Evolutionary conservation across 2,113 vertebrate species (phyloP).

Genomic region (Orcinus orca): DNA sequence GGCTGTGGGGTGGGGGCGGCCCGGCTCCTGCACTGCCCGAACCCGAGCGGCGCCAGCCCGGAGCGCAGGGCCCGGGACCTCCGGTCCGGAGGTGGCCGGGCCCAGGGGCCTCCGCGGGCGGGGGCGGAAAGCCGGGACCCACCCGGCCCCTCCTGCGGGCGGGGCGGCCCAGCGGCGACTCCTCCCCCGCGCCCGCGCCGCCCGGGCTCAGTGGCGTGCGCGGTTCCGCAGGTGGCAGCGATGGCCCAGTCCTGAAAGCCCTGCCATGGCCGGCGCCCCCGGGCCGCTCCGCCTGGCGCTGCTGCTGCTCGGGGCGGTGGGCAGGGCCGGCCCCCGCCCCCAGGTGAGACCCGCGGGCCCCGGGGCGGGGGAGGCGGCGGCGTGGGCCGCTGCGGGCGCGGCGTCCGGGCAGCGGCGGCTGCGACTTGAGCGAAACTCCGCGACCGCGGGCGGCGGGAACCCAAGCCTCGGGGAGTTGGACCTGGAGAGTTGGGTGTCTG

Average conservation of each 20-base stretch:
- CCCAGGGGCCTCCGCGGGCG: accelerated
- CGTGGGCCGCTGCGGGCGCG: background rate
- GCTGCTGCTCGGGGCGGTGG: slow-evolving; percentile 73
- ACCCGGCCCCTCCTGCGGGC: slow-evolving; percentile 31
- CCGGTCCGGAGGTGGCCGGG: accelerated
- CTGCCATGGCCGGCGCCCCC: slow-evolving; percentile 64
- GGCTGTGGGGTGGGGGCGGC: background rate
- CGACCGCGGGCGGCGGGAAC: background rate
- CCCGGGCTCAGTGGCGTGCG: slow-evolving; percentile 35
- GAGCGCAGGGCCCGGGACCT: background rate
- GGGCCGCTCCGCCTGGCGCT: slow-evolving; percentile 70
- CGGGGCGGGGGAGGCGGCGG: background rate
- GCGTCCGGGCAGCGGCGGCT: background rate
- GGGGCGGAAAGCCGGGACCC: background rate
- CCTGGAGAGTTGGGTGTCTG: background rate
- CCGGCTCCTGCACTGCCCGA: background rate
- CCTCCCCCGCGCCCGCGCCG: slow-evolving; percentile 45
- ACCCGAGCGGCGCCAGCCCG: background rate
- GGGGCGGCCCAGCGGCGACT: slow-evolving; percentile 53
- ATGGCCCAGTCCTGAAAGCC: slow-evolving; percentile 68
- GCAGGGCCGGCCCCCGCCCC: slow-evolving; percentile 71
- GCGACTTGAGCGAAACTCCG: slow-evolving; percentile 68
- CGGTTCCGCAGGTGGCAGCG: slow-evolving; percentile 74
- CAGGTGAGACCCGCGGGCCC: slow-evolving; percentile 75
- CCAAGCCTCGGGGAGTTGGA: background rate